Base-by-base conservation (phyloP, 1,140 invertebrate genomes). In the Drosophila lacteicornis region DNA sequence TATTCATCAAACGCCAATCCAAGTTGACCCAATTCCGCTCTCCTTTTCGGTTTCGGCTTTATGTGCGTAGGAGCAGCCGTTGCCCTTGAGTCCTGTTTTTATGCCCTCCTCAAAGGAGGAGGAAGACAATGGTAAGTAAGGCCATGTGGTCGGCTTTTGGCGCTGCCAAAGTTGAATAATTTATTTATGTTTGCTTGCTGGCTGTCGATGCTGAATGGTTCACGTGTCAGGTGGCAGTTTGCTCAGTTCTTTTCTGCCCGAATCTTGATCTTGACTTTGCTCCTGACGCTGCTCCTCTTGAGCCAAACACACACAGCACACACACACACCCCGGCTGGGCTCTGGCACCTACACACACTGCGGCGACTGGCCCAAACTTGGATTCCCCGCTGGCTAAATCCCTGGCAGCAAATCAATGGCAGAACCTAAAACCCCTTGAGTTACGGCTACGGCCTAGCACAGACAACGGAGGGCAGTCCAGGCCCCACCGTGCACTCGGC, bases 1-100 rank as follows among this genome's bases (percentile, higher is more conserved):
- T 76, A 70, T 83, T 82, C 75, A 79, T 83, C 67, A 79, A 71
- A 68, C 73, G 78, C 58, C 81, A 85, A 85, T 76, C 42, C 82
- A 80, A 87, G 69, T 86, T 86, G 82, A 82, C 82, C 83, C 79
- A 87, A 82, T 87, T 86, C 75, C 19, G 42, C 11, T 55, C 19
- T 56, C 12, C 38, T 50, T 46, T 30, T 25, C 22, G 22, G 22
- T 25, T 30, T 57, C n/a, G 62, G 50, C 51, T 69, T 55, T 76
- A 13, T 76, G 45, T 50, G 27, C 67, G 74, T 49, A 33, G 51
- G 5, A 51, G 25, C n/a, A 19, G 50, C 1, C 1, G 9, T 45
- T 73, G 50, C 17, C 42, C 50, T 74, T 55, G 43, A 56, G 63
- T 69, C 46, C 45, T 75, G 22, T 25, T 25, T 25, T 25, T 25